Conservation (phyloP, 2,888 invertebrate species). For the Tenthredo mesomela region DNA sequence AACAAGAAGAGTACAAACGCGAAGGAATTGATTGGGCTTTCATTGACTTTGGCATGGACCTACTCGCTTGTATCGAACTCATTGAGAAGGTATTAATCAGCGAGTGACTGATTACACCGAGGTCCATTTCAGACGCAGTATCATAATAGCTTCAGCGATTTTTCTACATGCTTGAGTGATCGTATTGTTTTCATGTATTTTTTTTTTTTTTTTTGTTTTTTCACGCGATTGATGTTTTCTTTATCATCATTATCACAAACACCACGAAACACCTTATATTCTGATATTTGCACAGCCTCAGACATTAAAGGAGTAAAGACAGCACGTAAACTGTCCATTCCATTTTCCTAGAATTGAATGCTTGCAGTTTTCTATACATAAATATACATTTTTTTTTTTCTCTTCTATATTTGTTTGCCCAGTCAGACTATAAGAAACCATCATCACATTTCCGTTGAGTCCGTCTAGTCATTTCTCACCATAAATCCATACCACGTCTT, state of each 20-base stretch:
- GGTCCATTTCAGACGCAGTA: slow-evolving; percentile 4
- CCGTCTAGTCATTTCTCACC: slow-evolving; percentile 25
- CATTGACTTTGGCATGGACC: slow-evolving; percentile 90
- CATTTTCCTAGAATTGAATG: not conserved
- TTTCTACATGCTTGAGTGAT: slow-evolving; percentile 30
- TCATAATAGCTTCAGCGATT: slow-evolving; percentile 13
- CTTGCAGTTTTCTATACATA: not conserved
- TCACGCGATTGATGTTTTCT: not conserved
- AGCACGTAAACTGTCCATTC: slow-evolving; percentile 17
- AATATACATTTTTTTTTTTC: not conserved
- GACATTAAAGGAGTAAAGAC: not conserved
- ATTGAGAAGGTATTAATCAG: slow-evolving; percentile 84
- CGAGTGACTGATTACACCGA: slow-evolving; percentile 52
- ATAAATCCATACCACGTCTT: not conserved
- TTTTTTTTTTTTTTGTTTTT: not conserved
- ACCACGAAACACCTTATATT: not conserved
- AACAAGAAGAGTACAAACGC: slow-evolving; percentile 88
- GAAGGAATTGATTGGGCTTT: slow-evolving; percentile 89
- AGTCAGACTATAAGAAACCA: not conserved
- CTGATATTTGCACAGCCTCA: not conserved
- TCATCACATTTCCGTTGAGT: slow-evolving; percentile 1
- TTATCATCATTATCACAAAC: not conserved
- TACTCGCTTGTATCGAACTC: slow-evolving; percentile 90
- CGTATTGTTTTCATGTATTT: not conserved
- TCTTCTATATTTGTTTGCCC: not conserved